Conservation (phyloP, 2,888 invertebrate genomes). For the Chaetoderma sp. region DNA sequence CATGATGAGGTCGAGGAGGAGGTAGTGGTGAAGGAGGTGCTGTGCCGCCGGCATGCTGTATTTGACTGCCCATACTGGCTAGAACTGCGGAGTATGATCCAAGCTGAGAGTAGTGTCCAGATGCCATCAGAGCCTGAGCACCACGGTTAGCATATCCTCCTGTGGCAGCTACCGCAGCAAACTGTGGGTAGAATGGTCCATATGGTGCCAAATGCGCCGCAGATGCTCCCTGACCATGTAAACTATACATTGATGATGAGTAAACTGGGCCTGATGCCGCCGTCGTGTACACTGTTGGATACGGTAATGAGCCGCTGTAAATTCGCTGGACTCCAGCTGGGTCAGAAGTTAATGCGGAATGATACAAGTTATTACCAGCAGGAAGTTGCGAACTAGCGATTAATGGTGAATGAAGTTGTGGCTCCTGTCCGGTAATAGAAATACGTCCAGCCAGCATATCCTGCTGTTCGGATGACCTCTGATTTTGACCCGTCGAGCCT, state of each 20-base stretch:
- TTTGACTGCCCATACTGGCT: slow-evolving; percentile 62
- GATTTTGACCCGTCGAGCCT: slow-evolving; percentile 37
- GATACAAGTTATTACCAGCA: no score
- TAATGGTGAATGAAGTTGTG: slow-evolving; percentile 35
- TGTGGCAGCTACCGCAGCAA: slow-evolving; percentile 32
- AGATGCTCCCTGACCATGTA: slow-evolving; percentile 36
- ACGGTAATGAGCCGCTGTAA: slow-evolving; percentile 31
- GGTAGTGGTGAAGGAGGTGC: slow-evolving; percentile 56
- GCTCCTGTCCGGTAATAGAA: slow-evolving; percentile 2
- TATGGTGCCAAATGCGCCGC: slow-evolving; percentile 46
- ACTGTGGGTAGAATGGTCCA: slow-evolving; percentile 51
- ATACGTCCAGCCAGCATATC: slow-evolving; percentile 33
- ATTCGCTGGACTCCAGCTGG: slow-evolving; percentile 41
- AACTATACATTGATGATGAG: slow-evolving; percentile 34
- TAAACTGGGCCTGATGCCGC: slow-evolving; percentile 34
- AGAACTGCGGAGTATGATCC: slow-evolving; percentile 62
- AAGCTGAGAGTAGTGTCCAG: slow-evolving; percentile 48
- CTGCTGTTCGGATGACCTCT: slow-evolving; percentile 34
- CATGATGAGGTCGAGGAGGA: slow-evolving; percentile 23
- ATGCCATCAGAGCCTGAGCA: slow-evolving; percentile 10
- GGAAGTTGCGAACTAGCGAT: slow-evolving; percentile 31
- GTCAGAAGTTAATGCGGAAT: slow-evolving; percentile 47
- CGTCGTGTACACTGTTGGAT: slow-evolving; percentile 41
- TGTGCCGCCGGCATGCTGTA: slow-evolving; percentile 51
- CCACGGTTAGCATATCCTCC: slow-evolving; percentile 13